phyloP scores from a whole-genome alignment of 1,140 invertebrate genomes.

The honey bee (Apis mellifera) region DNA sequence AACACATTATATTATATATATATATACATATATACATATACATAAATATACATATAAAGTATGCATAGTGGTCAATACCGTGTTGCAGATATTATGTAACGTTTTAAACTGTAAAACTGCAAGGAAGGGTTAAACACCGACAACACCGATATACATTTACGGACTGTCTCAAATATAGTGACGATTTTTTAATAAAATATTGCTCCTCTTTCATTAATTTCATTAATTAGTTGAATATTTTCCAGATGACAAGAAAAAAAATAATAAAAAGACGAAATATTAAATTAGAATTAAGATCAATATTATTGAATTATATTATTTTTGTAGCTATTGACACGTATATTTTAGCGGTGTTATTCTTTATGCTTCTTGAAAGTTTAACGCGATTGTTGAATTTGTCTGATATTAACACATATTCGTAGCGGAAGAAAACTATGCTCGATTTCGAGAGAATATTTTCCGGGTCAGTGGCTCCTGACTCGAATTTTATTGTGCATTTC shows the following conservation, averaged over 20 bases:
- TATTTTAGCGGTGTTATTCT: constrained; percentile 21
- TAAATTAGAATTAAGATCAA: neutral
- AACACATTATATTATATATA: constrained; percentile 38
- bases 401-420: constrained; percentile 7
- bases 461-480: constrained; percentile 7
- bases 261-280: neutral
- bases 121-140: constrained; percentile 42
- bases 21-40: constrained; percentile 65
- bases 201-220: constrained; percentile 36
- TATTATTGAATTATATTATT: constrained; percentile 10
- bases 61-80: constrained; percentile 60
- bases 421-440: neutral
- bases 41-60: constrained; percentile 48
- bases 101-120: constrained; percentile 51
- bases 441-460: neutral
- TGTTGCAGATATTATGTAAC: constrained; percentile 58
- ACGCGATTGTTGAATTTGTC: constrained; percentile 36
- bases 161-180: constrained; percentile 21
- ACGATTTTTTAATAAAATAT: constrained; percentile 23
- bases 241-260: neutral
- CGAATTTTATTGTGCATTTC: no score
- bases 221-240: constrained; percentile 4
- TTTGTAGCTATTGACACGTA: constrained; percentile 27
- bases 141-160: constrained; percentile 46
- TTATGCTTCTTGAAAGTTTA: constrained; percentile 40